Evolutionary conservation across 1,140 invertebrate genomes (phyloP).

Genomic region (Zelostemma sp.): DNA sequence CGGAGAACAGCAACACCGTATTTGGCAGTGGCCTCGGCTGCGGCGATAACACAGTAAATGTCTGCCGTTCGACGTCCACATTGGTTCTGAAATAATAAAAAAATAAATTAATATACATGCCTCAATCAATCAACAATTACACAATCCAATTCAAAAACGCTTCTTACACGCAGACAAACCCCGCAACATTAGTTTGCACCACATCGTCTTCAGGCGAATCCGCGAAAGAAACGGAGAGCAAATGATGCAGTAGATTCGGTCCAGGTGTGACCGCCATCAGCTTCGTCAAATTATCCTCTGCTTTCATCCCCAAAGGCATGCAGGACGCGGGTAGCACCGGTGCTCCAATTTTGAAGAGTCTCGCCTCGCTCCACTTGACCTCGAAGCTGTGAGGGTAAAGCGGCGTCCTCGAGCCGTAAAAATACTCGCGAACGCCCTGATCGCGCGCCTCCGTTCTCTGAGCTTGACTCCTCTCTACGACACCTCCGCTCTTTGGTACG

Average conservation of each 20-base stretch:
- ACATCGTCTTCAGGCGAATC: conserved; percentile 82
- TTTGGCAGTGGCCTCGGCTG: conserved; percentile 92
- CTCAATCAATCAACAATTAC: neutral
- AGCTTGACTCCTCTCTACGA: conserved; percentile 85
- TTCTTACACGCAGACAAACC: conserved; percentile 95
- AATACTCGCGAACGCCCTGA: conserved; percentile 90
- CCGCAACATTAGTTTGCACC: conserved; percentile 89
- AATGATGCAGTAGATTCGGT: conserved; percentile 84
- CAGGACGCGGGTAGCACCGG: conserved; percentile 93
- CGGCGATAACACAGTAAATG: conserved; percentile 89
- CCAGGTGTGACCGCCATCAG: conserved; percentile 85
- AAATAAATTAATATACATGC: conserved; percentile 6
- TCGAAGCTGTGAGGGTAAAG: conserved; percentile 95
- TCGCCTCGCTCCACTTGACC: conserved; percentile 88
- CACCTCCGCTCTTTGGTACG: conserved; percentile 96
- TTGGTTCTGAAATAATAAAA: conserved; percentile 78
- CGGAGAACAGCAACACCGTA: conserved; percentile 82
- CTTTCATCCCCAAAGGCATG: conserved; percentile 95
- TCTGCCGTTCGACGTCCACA: conserved; percentile 88
- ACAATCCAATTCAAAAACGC: conserved; percentile 57
- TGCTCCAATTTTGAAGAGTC: conserved; percentile 95
- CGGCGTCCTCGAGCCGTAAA: conserved; percentile 88
- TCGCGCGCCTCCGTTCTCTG: conserved; percentile 84
- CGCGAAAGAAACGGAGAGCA: conserved; percentile 89
- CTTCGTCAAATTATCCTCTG: conserved; percentile 93